Base-by-base conservation (phyloP, 2,113 vertebrate genomes). In the Ondatra zibethicus region DNA sequence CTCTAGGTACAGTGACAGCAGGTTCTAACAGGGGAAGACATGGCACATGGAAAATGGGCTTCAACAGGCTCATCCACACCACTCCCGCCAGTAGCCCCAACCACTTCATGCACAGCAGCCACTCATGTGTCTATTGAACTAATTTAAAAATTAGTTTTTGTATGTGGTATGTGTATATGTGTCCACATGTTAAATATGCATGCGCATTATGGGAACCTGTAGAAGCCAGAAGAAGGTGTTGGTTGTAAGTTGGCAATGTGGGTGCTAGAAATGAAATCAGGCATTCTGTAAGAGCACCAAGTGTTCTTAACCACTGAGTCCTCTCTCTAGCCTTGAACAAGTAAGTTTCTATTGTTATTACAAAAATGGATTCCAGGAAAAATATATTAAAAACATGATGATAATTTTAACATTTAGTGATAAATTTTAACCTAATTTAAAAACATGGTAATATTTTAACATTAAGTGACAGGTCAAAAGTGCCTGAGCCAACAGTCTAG, bases 61-160 rank as follows among this genome's bases (percentile, higher is more conserved):
- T 3, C 0, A 31, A 25, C 13, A 19, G 36, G 50, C 10, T 14
- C 11, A 21, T 14, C n/a, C 14, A 29, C 1, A 21, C 8, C 29
- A 47, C 36, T 75, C 55, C 47, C 29, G 29, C 84, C 16, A 11
- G 33, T 8, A 65, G 70, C 2, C 27, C 39, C n/a, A 82, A 47
- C 25, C 23, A n/a, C 52, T 50, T 29, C n/a, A 65, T 42, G 63
- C 4, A 9, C 0, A 19, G 88, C 78, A 66, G 91, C 21, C 42
- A 55, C 21, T 68, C 21, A 14, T 23, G 10, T 9, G 47, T 68
- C 33, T 63, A 31, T 3, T 17, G 25, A 58, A 39, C 25, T n/a
- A n/a, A n/a, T n/a, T n/a, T n/a, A 36, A 87, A 68, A 23, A 36
- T 86, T 45, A 47, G 21, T 45, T 66, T 86, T 66, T 66, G 16